Conservation (phyloP, 2,797 vertebrate species). For the Hapalemur alaotrensis region DNA sequence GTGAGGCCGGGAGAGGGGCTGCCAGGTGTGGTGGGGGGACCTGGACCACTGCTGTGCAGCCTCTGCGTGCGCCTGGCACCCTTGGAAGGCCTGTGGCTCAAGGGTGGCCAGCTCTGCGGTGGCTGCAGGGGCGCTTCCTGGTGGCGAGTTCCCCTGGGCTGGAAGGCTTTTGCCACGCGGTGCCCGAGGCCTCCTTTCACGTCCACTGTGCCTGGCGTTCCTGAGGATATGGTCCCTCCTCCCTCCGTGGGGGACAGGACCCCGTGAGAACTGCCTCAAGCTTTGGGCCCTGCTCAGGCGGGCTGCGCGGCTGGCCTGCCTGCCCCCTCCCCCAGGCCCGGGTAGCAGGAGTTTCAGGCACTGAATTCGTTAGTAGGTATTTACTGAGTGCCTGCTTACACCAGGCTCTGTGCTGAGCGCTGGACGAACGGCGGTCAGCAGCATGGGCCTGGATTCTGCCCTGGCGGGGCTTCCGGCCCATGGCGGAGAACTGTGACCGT, state of each 20-base stretch:
- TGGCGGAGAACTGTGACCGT: neutral
- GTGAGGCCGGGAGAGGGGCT: neutral
- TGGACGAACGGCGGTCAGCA: neutral
- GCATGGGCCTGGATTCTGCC: neutral
- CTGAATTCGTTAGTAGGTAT: neutral
- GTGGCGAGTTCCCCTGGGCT: neutral
- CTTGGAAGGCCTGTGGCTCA: fast-evolving
- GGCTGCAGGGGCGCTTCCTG: neutral
- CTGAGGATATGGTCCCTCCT: fast-evolving
- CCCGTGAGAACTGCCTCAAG: fast-evolving
- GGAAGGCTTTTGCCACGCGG: neutral
- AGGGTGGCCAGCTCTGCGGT: neutral
- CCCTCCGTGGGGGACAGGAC: neutral
- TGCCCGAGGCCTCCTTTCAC: neutral
- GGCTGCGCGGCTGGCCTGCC: neutral
- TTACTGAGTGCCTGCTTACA: neutral
- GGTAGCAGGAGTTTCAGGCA: neutral
- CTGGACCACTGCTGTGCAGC: fast-evolving
- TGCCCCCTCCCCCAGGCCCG: neutral
- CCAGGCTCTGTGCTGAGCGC: neutral
- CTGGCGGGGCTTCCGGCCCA: neutral
- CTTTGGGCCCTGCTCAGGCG: too few relatives aligned
- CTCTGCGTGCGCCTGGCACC: fast-evolving
- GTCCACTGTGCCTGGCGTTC: fast-evolving
- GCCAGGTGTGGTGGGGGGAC: neutral